These are phyloP conservation scores for Brenthis ino DNA, from an alignment of 2,888 invertebrate species.

Conservation along the genomic window DNA sequence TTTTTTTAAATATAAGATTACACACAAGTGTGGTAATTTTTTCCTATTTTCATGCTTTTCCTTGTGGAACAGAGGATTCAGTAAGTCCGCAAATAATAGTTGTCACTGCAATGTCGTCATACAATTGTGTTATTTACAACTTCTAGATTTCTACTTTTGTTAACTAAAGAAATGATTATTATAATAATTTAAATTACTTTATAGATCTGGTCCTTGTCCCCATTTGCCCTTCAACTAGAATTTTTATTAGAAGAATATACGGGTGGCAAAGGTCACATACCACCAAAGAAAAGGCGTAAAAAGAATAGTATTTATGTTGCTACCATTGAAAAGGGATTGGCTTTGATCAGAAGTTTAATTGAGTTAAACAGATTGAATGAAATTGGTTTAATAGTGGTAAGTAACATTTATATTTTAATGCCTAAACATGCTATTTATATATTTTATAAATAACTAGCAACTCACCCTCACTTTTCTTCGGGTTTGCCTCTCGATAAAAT, in stretches of 20 bases:
- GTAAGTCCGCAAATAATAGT: too few species aligned
- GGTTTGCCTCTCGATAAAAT: too few species aligned
- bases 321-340: slow-evolving; percentile 96
- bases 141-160: too few species aligned
- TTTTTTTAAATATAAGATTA: too few species aligned
- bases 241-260: slow-evolving; percentile 98
- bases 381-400: slow-evolving; percentile 88
- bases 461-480: too few species aligned
- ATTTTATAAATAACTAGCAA: too few species aligned
- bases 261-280: slow-evolving; percentile 94
- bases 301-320: slow-evolving; percentile 93
- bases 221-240: slow-evolving; percentile 92
- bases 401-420: slow-evolving; percentile 27
- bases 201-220: slow-evolving; percentile 90
- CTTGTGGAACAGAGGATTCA: too few species aligned
- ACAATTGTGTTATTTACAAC: too few species aligned
- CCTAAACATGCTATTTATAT: not conserved
- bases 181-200: slow-evolving; percentile 35
- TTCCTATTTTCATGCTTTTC: too few species aligned
- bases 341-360: slow-evolving; percentile 92
- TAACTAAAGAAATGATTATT: too few species aligned
- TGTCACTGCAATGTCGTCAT: too few species aligned
- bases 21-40: too few species aligned
- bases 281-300: slow-evolving; percentile 87
- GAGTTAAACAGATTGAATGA: slow-evolving; percentile 88